A percentile compares a stretch with the other conserved stretches of the same genome.
Conservation (phyloP, 2,113 vertebrate genomes). For the Potamarius usumacintae region DNA sequence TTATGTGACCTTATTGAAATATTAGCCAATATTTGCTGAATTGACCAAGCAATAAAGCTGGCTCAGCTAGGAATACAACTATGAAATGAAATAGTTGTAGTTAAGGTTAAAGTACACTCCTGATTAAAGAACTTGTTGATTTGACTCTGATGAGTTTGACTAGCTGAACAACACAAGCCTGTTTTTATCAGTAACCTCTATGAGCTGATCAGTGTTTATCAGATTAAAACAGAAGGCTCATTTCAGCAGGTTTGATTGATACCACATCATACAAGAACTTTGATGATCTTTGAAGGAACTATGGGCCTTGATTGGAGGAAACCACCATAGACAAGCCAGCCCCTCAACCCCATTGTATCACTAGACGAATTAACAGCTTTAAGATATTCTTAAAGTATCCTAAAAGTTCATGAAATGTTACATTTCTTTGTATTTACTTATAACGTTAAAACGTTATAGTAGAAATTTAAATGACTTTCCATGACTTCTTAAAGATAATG, state of each 20-base stretch:
- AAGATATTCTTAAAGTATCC: no score
- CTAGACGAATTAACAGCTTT: no score
- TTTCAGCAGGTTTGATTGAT: neutral
- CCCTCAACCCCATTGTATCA: neutral
- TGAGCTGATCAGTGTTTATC: slow-evolving; percentile 3
- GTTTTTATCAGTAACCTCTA: neutral
- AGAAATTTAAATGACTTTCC: no score
- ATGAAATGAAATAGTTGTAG: neutral
- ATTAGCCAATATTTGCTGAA: neutral
- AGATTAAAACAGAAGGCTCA: neutral
- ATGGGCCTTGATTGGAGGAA: neutral
- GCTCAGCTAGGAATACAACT: neutral
- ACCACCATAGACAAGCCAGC: neutral
- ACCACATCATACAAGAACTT: slow-evolving; percentile 3
- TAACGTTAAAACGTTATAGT: no score
- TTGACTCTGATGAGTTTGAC: neutral
- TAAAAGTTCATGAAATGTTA: no score
- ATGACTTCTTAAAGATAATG: no score
- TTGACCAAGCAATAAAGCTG: neutral
- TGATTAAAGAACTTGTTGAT: neutral
- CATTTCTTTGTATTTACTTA: no score
- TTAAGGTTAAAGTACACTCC: neutral
- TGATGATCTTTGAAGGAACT: slow-evolving; percentile 5
- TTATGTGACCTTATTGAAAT: neutral
- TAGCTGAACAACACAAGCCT: neutral